A percentile compares a stretch with the other conserved stretches of the same genome.
Conservation (phyloP, 2,888 invertebrate genomes). For the Orthosia cruda region DNA sequence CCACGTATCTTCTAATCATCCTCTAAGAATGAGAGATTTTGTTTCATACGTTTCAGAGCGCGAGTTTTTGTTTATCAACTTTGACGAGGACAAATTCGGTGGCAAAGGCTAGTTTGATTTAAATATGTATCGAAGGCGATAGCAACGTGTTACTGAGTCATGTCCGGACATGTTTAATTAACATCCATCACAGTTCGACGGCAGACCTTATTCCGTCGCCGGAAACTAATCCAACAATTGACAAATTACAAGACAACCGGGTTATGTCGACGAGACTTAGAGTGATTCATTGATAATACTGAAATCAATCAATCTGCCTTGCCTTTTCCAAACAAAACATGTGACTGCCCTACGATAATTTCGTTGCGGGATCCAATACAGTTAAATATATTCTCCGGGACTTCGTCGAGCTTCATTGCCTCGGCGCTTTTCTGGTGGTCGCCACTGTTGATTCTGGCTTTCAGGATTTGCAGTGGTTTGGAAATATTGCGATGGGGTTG, state of each 20-base stretch:
- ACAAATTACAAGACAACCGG: conserved; percentile 24
- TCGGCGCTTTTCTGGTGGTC: too few species aligned
- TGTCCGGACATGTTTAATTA: conserved; percentile 32
- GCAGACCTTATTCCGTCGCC: conserved; percentile 40
- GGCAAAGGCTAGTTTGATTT: not conserved
- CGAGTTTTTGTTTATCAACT: not conserved
- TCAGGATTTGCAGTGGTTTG: too few species aligned
- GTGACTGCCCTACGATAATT: too few species aligned
- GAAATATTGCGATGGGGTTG: too few species aligned
- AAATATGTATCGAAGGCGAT: conserved; percentile 1
- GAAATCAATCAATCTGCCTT: not conserved
- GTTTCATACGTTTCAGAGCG: too few species aligned
- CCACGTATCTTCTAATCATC: too few species aligned
- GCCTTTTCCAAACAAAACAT: not conserved
- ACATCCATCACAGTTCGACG: conserved; percentile 40
- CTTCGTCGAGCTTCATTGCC: too few species aligned
- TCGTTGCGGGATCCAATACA: too few species aligned
- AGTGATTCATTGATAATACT: conserved; percentile 3
- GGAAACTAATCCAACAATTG: not conserved
- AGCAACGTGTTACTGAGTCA: not conserved
- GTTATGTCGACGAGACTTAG: conserved; percentile 10
- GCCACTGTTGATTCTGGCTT: too few species aligned
- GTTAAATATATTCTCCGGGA: too few species aligned
- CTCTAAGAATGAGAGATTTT: too few species aligned
- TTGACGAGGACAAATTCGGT: not conserved